Conservation (phyloP, 1,140 invertebrate species). For the Zaprionus vittiger region DNA sequence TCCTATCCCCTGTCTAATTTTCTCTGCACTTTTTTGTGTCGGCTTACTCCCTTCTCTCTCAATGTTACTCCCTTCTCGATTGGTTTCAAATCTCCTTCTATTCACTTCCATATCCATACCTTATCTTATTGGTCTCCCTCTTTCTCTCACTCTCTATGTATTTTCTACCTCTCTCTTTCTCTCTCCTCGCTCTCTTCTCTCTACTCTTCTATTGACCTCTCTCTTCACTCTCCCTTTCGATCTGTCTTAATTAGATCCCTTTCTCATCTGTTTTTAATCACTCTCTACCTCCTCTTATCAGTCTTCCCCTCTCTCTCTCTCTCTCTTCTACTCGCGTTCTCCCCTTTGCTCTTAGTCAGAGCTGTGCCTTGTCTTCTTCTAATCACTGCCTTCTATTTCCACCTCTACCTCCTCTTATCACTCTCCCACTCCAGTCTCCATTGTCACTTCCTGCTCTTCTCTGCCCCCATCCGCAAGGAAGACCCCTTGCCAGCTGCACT, state of each 20-base stretch:
- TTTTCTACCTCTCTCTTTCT: no score
- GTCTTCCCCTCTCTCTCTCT: no score
- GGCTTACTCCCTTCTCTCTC: no score
- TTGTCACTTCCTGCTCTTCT: conserved; percentile 44
- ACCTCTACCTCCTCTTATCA: neutral
- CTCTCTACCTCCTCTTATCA: neutral
- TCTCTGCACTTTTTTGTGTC: no score
- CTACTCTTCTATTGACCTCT: neutral
- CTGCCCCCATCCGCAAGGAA: conserved; percentile 7
- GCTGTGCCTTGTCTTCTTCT: neutral
- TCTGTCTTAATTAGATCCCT: neutral
- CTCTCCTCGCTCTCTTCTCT: neutral
- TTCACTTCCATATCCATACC: no score
- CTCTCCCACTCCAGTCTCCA: neutral
- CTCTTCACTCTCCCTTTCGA: neutral
- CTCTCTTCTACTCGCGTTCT: no score
- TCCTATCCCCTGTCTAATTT: no score
- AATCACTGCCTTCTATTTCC: neutral
- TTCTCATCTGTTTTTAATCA: neutral
- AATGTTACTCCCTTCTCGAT: no score
- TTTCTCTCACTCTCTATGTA: no score
- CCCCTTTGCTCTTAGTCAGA: no score
- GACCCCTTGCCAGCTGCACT: conserved; percentile 19
- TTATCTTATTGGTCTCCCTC: no score
- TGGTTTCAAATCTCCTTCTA: no score